phyloP scores from a whole-genome alignment of 1,140 invertebrate genomes.

The Dendroctonus valens region DNA sequence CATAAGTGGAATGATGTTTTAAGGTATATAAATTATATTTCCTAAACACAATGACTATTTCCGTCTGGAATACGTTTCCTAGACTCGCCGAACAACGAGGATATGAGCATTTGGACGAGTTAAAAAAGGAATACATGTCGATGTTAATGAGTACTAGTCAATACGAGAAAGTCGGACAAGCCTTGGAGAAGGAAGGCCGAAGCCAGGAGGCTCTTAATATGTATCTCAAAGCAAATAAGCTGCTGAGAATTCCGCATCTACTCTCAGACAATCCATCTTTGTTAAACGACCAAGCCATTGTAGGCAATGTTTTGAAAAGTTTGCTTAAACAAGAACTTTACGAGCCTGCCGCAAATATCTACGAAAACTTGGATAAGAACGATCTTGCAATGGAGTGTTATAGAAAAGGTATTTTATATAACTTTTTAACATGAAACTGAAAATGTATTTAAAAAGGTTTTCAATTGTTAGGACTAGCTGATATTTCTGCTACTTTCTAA shows the following conservation, averaged over 20 bases:
- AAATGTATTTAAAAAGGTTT: neutral
- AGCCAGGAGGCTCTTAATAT: conserved; percentile 73
- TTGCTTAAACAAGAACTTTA: conserved; percentile 70
- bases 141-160: conserved; percentile 81
- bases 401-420: conserved; percentile 76
- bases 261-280: conserved; percentile 58
- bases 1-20: conserved; percentile 89
- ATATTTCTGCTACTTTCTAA: neutral
- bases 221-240: conserved; percentile 80
- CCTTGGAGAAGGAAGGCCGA: conserved; percentile 77
- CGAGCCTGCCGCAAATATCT: conserved; percentile 90
- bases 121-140: conserved; percentile 73
- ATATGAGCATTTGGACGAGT: conserved; percentile 69
- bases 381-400: conserved; percentile 85
- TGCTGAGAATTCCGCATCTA: conserved; percentile 70
- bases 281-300: conserved; percentile 62
- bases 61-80: conserved; percentile 41
- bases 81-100: conserved; percentile 73
- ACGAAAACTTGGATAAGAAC: conserved; percentile 75
- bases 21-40: conserved; percentile 27
- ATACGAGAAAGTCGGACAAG: conserved; percentile 77
- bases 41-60: too few relatives aligned
- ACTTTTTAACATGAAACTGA: neutral
- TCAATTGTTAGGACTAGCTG: neutral
- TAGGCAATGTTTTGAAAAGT: conserved; percentile 66